These are phyloP conservation scores for Calliopsis andreniformis DNA, from an alignment of 1,140 invertebrate species.

Conservation along the genomic window DNA sequence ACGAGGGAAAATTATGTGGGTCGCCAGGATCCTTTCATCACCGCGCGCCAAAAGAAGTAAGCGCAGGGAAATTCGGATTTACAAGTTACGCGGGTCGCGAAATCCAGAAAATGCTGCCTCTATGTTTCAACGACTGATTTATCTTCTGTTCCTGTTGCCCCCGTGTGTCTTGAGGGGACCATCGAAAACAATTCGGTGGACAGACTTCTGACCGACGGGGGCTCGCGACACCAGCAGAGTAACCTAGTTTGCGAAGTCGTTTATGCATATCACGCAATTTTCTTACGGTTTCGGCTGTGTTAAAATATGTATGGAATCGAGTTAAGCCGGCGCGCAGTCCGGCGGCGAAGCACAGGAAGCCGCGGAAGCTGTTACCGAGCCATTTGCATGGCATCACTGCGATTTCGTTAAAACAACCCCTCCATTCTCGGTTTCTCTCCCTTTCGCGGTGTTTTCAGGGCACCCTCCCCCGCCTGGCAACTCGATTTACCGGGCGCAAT, in stretches of 20 bases:
- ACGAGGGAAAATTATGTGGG: slow-evolving; percentile 26
- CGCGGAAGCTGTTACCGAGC: slow-evolving; percentile 80
- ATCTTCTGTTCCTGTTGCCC: neutral
- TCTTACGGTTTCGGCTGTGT: slow-evolving; percentile 80
- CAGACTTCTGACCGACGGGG: slow-evolving; percentile 36
- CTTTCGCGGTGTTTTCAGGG: slow-evolving; percentile 47
- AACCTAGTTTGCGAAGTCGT: slow-evolving; percentile 76
- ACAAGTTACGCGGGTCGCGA: neutral
- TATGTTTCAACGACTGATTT: neutral
- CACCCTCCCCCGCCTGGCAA: slow-evolving; percentile 36
- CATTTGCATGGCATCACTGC: slow-evolving; percentile 79
- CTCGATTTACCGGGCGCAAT: slow-evolving; percentile 67
- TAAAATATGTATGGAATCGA: slow-evolving; percentile 82
- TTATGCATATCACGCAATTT: slow-evolving; percentile 81
- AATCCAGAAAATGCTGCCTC: too few relatives aligned
- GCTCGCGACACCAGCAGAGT: slow-evolving; percentile 23
- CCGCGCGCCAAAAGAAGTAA: neutral
- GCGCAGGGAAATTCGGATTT: neutral
- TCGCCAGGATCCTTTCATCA: neutral
- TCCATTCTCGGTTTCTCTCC: slow-evolving; percentile 47
- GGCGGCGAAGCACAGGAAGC: slow-evolving; percentile 66
- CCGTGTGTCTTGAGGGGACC: neutral
- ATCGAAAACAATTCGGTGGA: slow-evolving; percentile 19
- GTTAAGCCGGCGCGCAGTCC: slow-evolving; percentile 76
- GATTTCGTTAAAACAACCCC: slow-evolving; percentile 74